Conservation (phyloP, 2,797 vertebrate species). For the Etheostoma perlongum region DNA sequence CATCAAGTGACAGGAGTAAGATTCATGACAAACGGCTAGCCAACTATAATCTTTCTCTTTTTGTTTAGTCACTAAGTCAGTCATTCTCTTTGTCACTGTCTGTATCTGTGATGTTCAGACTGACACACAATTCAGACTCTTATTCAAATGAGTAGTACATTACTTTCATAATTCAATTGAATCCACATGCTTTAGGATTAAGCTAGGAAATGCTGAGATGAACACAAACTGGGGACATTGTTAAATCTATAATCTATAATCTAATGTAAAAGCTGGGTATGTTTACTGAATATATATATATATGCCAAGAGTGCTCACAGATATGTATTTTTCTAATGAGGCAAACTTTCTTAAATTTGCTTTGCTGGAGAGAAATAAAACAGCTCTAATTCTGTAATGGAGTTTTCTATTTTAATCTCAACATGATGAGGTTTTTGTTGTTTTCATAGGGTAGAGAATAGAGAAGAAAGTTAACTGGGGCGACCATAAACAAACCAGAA, state of each 20-base stretch:
- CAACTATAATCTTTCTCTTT: constrained; percentile 27
- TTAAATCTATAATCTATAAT: background rate
- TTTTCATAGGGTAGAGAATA: background rate
- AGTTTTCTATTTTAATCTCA: background rate
- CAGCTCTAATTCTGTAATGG: background rate
- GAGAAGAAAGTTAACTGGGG: background rate
- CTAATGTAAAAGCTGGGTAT: background rate
- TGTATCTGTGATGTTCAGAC: constrained; percentile 10
- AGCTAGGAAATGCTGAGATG: background rate
- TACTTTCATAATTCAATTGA: constrained; percentile 1
- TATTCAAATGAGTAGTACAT: constrained; percentile 2
- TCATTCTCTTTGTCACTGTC: constrained; percentile 5
- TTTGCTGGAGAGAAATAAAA: background rate
- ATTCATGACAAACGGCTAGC: constrained; percentile 20
- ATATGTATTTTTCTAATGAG: background rate
- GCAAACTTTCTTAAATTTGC: background rate
- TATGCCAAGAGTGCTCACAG: background rate
- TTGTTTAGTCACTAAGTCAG: constrained; percentile 40
- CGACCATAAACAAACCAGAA: background rate
- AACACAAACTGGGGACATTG: background rate
- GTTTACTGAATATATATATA: background rate
- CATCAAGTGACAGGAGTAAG: constrained; percentile 13
- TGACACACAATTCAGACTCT: constrained; percentile 3
- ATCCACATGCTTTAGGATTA: background rate
- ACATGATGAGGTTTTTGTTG: background rate